phyloP scores from a whole-genome alignment of 2,888 invertebrate species.

The Drosophila kanekoi region DNA sequence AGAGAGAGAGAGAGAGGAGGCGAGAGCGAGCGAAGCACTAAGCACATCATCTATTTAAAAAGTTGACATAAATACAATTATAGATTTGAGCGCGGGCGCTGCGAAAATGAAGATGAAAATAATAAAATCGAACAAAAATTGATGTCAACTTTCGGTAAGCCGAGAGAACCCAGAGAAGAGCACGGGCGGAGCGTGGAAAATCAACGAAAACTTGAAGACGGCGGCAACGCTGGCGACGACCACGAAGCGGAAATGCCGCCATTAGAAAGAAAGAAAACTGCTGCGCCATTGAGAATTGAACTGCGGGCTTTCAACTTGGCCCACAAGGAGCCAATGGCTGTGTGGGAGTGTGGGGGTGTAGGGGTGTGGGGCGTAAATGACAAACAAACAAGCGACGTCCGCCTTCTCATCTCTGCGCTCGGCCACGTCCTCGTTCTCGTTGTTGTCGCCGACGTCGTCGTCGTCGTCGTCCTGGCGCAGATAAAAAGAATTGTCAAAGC shows the following conservation, averaged over 20 bases:
- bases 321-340: constrained; percentile 31
- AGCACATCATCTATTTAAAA: constrained; percentile 81
- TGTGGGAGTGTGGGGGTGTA: too few species aligned
- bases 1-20: neutral
- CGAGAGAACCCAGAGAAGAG: constrained; percentile 1
- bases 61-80: constrained; percentile 81
- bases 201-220: constrained; percentile 41
- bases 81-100: constrained; percentile 75
- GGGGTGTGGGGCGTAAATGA: constrained; percentile 65
- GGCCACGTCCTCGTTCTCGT: constrained; percentile 8
- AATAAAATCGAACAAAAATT: constrained; percentile 81
- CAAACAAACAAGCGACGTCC: constrained; percentile 79
- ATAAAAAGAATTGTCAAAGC: constrained; percentile 82
- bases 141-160: constrained; percentile 75
- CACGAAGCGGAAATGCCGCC: constrained; percentile 75
- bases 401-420: constrained; percentile 36
- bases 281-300: constrained; percentile 82
- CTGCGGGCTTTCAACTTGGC: constrained; percentile 73
- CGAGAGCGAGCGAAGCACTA: constrained; percentile 37
- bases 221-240: constrained; percentile 55
- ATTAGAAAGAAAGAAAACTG: constrained; percentile 80
- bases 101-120: constrained; percentile 80
- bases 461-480: constrained; percentile 66
- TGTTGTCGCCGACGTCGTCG: constrained; percentile 17
- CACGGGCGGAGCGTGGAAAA: constrained; percentile 27